Conservation (phyloP, 2,888 invertebrate genomes). For the Acrobasis suavella region DNA sequence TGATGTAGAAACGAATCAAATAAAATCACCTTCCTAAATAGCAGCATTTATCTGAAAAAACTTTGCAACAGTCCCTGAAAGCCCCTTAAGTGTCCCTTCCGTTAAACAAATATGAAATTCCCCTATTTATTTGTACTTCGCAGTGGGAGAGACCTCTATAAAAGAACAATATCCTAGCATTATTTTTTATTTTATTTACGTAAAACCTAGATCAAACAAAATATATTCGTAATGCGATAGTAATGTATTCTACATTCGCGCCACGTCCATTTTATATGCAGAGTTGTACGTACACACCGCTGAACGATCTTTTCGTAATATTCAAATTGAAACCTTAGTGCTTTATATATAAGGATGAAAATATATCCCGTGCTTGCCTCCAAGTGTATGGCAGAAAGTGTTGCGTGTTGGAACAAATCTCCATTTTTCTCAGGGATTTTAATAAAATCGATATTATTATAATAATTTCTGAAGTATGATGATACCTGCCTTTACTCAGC, state of each 20-base stretch:
- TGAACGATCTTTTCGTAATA: slow-evolving; percentile 27
- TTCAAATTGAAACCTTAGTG: slow-evolving; percentile 13
- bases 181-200: slow-evolving; percentile 40
- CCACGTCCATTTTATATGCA: slow-evolving; percentile 40
- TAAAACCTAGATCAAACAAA: slow-evolving; percentile 39
- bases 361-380: neutral
- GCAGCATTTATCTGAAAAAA: no score
- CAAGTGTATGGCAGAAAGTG: slow-evolving; percentile 11
- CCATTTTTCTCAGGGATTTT: slow-evolving; percentile 37
- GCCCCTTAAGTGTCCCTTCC: slow-evolving; percentile 16
- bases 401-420: slow-evolving; percentile 19
- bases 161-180: slow-evolving; percentile 28
- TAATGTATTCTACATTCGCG: slow-evolving; percentile 40
- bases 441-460: slow-evolving; percentile 42
- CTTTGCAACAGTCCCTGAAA: neutral
- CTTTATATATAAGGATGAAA: neutral
- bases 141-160: slow-evolving; percentile 1
- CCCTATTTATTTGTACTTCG: slow-evolving; percentile 14
- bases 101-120: slow-evolving; percentile 21
- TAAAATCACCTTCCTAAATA: no score
- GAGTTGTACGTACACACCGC: slow-evolving; percentile 38
- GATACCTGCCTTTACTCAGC: slow-evolving; percentile 12
- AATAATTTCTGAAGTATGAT: slow-evolving; percentile 34
- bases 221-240: slow-evolving; percentile 44
- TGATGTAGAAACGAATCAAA: no score